These are phyloP conservation scores for Euspilapteryx auroguttella DNA, from an alignment of 2,888 invertebrate genomes.

Conservation along the genomic window DNA sequence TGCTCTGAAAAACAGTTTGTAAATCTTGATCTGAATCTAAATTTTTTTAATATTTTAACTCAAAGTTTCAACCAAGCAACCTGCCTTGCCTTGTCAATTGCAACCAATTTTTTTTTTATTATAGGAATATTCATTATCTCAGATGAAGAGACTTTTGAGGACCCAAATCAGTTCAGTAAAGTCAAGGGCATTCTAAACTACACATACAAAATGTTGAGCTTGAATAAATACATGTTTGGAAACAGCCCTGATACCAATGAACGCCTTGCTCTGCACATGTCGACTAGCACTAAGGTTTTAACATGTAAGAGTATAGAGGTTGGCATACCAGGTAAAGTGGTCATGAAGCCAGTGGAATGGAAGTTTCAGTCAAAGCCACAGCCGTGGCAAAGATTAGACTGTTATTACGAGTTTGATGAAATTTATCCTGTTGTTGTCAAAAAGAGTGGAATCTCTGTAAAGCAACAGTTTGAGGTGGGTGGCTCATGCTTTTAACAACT, in stretches of 20 bases:
- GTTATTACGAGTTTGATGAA: slow-evolving; percentile 75
- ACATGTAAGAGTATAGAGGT: slow-evolving; percentile 69
- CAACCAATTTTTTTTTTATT: too few relatives aligned
- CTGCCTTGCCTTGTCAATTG: too few relatives aligned
- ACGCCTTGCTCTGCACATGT: slow-evolving; percentile 66
- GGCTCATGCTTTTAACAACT: not conserved
- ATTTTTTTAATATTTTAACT: too few relatives aligned
- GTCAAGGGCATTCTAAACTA: slow-evolving; percentile 59
- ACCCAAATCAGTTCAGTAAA: slow-evolving; percentile 57
- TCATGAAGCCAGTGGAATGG: slow-evolving; percentile 73
- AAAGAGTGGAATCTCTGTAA: slow-evolving; percentile 65
- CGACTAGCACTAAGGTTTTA: slow-evolving; percentile 49
- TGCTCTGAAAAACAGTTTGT: too few relatives aligned
- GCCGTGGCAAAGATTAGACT: slow-evolving; percentile 77
- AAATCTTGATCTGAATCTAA: too few relatives aligned
- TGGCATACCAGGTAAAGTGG: slow-evolving; percentile 29
- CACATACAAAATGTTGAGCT: slow-evolving; percentile 56
- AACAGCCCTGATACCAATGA: slow-evolving; percentile 57
- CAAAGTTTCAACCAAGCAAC: too few relatives aligned
- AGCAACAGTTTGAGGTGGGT: slow-evolving; percentile 69
- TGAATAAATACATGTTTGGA: slow-evolving; percentile 64
- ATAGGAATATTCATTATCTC: slow-evolving; percentile 74
- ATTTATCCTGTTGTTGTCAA: slow-evolving; percentile 69
- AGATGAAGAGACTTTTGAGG: slow-evolving; percentile 64
- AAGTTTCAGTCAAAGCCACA: slow-evolving; percentile 71